Evolutionary conservation across 2,113 vertebrate species (phyloP).

Genomic region (Coracopsis vasa): DNA sequence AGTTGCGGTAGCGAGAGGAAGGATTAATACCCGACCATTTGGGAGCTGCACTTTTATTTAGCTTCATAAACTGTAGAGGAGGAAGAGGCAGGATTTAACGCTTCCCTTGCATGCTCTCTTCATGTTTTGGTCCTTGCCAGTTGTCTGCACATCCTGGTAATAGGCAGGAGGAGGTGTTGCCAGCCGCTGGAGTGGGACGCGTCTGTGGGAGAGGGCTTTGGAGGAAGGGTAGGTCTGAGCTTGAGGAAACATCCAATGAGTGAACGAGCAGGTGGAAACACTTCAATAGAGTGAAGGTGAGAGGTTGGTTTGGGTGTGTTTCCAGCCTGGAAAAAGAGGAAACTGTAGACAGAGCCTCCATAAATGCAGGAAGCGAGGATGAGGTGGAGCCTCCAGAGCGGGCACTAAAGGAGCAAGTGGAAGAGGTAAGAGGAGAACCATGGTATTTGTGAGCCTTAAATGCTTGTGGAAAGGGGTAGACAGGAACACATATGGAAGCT

Average conservation of each 20-base stretch:
- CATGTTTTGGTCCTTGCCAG: not conserved
- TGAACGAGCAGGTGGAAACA: not conserved
- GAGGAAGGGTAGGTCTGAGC: not conserved
- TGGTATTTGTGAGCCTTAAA: not conserved
- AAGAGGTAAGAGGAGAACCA: conserved; percentile 37
- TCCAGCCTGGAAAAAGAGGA: not conserved
- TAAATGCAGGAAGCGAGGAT: not conserved
- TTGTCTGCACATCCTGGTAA: not conserved
- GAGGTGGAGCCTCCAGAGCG: not conserved
- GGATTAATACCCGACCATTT: not conserved
- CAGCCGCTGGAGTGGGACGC: not conserved
- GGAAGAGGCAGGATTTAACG: not conserved
- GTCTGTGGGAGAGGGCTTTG: not conserved
- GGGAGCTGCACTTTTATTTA: not conserved
- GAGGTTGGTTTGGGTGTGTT: conserved; percentile 1
- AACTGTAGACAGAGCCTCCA: not conserved
- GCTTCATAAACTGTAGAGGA: not conserved
- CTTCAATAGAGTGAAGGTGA: not conserved
- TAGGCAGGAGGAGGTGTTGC: conserved; percentile 6
- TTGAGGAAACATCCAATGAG: conserved; percentile 24
- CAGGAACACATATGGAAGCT: not conserved
- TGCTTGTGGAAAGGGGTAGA: not conserved
- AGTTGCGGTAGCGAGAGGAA: not conserved
- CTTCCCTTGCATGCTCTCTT: not conserved
- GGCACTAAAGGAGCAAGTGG: not conserved